Base-by-base conservation (phyloP, 2,888 invertebrate genomes). In the Drosophila tanythrix region DNA sequence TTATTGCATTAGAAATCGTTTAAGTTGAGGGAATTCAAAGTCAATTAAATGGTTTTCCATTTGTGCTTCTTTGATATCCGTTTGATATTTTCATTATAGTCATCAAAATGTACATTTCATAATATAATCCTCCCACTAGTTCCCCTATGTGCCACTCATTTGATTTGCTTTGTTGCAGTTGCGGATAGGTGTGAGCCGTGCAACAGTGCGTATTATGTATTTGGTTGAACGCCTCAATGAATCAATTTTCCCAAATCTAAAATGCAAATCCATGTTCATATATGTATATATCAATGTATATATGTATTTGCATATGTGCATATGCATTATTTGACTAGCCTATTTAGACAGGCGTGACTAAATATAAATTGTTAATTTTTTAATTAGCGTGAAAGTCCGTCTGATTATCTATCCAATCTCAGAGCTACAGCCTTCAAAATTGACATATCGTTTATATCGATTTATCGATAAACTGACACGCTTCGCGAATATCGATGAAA, bases 131-230 rank as follows among this genome's bases (percentile, higher is more conserved):
- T 13, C n/a, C 11, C 8, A 1, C 50, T n/a, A 21, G 6, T 18
- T 56, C n/a, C 27, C 29, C 40, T 53, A 63, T 58, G 67, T 51
- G 25, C 61, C 36, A 57, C 40, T 66, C 60, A 56, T 63, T 63
- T 75, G 67, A 72, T 74, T 82, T 70, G 61, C 59, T 74, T 70
- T 52, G 60, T 43, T 70, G 52, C 53, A 59, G 21, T 60, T 53
- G 38, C 38, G 50, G 40, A 35, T n/a, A 70, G 71, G 73, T 76
- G 73, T 59, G 59, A 60, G 61, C 46, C 53, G 76, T 76, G 64
- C 79, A 79, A 79, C 83, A 69, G 77, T 63, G 88, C 76, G 79
- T 85, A 76, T 76, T 66, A 81, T 85, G 69, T 76, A 82, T 88
- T 88, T 77, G 76, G 78, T 79, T 79, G 75, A 79, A 77, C 67